Percentiles rank a stretch among this genome's conserved stretches.
These are phyloP conservation scores for Coregonus suidteri DNA, from an alignment of 2,797 vertebrate genomes.

Conservation along the genomic window DNA sequence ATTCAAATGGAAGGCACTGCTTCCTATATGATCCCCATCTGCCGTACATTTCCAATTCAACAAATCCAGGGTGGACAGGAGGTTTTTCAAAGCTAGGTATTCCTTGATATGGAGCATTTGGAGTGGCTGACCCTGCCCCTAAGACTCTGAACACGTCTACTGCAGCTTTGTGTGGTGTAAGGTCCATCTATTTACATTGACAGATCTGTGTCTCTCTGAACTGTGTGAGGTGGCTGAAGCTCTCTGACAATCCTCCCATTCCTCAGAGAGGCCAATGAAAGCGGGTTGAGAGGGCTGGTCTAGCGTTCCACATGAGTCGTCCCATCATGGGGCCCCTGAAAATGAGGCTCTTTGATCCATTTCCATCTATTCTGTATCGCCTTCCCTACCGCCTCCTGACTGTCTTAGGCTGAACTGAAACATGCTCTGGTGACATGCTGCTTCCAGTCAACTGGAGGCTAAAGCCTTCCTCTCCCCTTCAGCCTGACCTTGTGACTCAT, in stretches of 20 bases:
- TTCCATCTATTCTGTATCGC: constrained; percentile 58
- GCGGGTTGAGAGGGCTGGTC: constrained; percentile 22
- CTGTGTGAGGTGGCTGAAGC: background rate
- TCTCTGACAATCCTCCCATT: constrained; percentile 5
- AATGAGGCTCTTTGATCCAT: constrained; percentile 47
- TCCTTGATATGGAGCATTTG: background rate
- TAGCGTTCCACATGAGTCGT: constrained; percentile 38
- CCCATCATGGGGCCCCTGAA: constrained; percentile 33
- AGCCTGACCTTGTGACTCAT: constrained; percentile 57
- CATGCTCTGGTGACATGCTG: constrained; percentile 34
- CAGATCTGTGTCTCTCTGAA: constrained; percentile 6
- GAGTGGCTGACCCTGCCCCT: background rate
- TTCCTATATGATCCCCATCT: background rate
- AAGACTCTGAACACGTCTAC: background rate
- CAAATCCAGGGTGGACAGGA: background rate
- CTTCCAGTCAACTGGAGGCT: constrained; percentile 44
- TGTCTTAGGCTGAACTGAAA: constrained; percentile 4
- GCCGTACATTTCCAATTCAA: background rate
- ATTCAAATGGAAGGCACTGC: background rate
- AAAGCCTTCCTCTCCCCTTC: constrained; percentile 1
- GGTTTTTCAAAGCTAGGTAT: constrained; percentile 4
- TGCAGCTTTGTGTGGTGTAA: constrained; percentile 1
- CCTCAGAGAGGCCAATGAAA: constrained; percentile 23
- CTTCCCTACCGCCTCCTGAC: constrained; percentile 43
- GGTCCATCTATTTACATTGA: constrained; percentile 19